Conservation (phyloP, 2,797 vertebrate genomes). For the Sylvilagus floridanus region DNA sequence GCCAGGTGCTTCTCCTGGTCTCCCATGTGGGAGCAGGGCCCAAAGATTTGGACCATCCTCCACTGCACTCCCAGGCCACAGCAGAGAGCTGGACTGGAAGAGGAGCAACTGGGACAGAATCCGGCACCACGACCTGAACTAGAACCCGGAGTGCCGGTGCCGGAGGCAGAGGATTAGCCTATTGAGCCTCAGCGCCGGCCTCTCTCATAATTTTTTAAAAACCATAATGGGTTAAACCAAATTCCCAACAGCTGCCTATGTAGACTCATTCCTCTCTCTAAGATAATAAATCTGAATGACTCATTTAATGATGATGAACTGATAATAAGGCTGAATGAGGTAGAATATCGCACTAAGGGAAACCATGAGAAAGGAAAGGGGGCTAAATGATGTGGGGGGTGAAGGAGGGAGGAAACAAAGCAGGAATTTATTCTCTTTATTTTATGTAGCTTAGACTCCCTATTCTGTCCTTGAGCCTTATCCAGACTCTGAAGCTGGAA, state of each 20-base stretch:
- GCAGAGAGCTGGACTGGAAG: too few relatives aligned
- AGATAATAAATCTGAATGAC: not conserved
- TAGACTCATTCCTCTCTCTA: not conserved
- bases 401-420: not conserved
- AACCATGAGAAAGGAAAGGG: not conserved
- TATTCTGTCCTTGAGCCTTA: slow-evolving; percentile 6
- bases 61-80: too few relatives aligned
- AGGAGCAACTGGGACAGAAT: too few relatives aligned
- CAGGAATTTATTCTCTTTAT: not conserved
- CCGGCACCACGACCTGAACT: too few relatives aligned
- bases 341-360: too few relatives aligned
- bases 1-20: too few relatives aligned
- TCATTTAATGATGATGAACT: not conserved
- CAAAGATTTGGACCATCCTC: too few relatives aligned
- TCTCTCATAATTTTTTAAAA: too few relatives aligned
- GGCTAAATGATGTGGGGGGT: not conserved
- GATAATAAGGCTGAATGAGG: not conserved
- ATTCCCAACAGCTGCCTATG: not conserved
- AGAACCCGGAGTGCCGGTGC: too few relatives aligned
- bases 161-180: too few relatives aligned
- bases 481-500: not conserved
- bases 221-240: not conserved
- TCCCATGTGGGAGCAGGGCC: too few relatives aligned
- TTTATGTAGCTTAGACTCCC: not conserved
- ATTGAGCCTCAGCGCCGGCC: too few relatives aligned